Base-by-base conservation (phyloP, 2,113 vertebrate genomes). In the Dipodomys spectabilis region DNA sequence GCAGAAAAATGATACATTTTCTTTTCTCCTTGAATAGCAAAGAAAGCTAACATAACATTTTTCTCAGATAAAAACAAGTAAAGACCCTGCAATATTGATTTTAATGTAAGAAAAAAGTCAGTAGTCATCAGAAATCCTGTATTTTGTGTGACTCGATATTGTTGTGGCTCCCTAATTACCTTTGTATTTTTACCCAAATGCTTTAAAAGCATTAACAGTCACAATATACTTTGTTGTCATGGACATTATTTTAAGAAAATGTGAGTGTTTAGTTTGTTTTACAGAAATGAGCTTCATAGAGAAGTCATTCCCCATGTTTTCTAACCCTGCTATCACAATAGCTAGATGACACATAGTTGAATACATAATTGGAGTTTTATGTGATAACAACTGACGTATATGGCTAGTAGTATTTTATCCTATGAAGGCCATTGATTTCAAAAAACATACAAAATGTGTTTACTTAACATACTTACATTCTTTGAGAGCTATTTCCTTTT, bases 1-100 rank as follows among this genome's bases (percentile, higher is more conserved):
- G 45, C 25, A 84, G 35, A 90, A 88, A 90, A 87, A 68, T 68
- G 30, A 92, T 82, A 69, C 8, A 39, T 68, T 82, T 94, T 82
- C 65, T 91, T 74, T 13, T 82, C 18, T 67, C 82, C 30, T 75
- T 75, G 44, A 94, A 72, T 79, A 94, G 23, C 8, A 84, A 86
- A 35, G 3, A 86, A 95, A 88, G 49, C 15, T 35, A 78, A 82
- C 87, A 45, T 10, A 84, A 69, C 16, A 49, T 69, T 93, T 95
- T 71, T 45, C 30, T 45, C 16, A 79, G n/a, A 90, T 92, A 23
- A 90, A 81, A 86, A 80, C 65, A 96, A 13, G 19, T 60, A 82
- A 77, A 90, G 23, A 27, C 4, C 9, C 86, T 84, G 10, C 82
- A 90, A 64, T 84, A 19, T 53, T 94, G 2, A 0, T 57, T 91